Evolutionary conservation across 2,888 invertebrate genomes (phyloP).

Genomic region (Rhimphoctona megacephalus): DNA sequence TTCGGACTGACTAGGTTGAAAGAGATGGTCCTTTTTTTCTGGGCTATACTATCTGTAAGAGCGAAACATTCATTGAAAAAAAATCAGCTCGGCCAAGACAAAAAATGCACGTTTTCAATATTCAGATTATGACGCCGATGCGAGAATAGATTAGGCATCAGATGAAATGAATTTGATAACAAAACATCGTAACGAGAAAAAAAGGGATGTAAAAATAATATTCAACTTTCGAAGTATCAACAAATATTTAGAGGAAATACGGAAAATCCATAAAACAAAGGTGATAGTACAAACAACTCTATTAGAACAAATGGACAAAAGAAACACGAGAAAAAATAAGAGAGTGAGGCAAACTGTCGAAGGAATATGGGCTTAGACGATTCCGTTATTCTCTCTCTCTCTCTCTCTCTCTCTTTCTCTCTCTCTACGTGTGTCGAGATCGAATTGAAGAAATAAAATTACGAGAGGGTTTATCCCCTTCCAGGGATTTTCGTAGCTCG

Average conservation of each 20-base stretch:
- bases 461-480: conserved; percentile 68
- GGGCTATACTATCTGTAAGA: no score
- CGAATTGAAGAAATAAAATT: conserved; percentile 73
- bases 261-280: conserved; percentile 13
- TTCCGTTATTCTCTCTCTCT: conserved; percentile 1
- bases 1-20: no score
- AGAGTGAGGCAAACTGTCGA: background rate
- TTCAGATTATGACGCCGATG: background rate
- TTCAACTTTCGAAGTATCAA: background rate
- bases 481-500: conserved; percentile 38
- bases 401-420: conserved; percentile 1
- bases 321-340: background rate
- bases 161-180: background rate
- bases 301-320: background rate
- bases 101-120: background rate
- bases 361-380: background rate
- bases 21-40: no score
- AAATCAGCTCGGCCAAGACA: background rate
- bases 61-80: background rate
- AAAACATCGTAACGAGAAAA: background rate
- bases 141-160: background rate
- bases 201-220: background rate
- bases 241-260: background rate
- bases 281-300: background rate
- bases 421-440: conserved; percentile 41